Base-by-base conservation (phyloP, 2,797 vertebrate genomes). In the Enteromius fasciolatus region DNA sequence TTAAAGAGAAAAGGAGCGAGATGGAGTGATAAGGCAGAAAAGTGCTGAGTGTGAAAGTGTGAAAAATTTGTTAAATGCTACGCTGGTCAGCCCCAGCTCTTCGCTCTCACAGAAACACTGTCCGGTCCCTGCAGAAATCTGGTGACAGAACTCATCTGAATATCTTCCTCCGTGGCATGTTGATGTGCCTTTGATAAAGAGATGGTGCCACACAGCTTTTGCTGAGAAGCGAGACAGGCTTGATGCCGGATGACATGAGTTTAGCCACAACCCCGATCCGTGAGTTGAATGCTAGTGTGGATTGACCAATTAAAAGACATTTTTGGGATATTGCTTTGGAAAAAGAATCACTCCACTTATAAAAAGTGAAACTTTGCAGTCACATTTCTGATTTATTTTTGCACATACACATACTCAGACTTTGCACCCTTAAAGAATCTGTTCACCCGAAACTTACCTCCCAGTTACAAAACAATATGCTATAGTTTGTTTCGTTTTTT, bases 1-100 rank as follows among this genome's bases (percentile, higher is more conserved):
- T 75, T 77, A 64, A 63, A 77, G 57, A 48, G 57, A 46, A 77
- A 74, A 52, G 11, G n/a, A 54, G 72, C 3, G 6, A 77, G 75
- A 76, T 44, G 23, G 75, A 63, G 23, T n/a, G 39, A 63, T 39
- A 48, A 36, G 31, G n/a, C 23, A 68, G 31, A 54, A 64, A 39
- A 48, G 15, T 67, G 64, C 33, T 70, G 63, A 68, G 78, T 80
- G 46, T 18, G 31, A 39, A 57, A 25, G 46, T 69, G 78, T 69
- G 64, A 76, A 63, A 63, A 31, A 59, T 31, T 14, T 46, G 10
- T 63, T 63, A 31, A 64, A 41, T 15, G 36, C 73, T 59, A 28
- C 14, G n/a, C 73, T 41, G 33, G 36, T 25, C 73, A 76, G n/a
- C 14, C 33, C n/a, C 4, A 17, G 52, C 23, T 11, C 8, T 59